phyloP scores from a whole-genome alignment of 2,113 vertebrate genomes.

The Mugil cephalus region DNA sequence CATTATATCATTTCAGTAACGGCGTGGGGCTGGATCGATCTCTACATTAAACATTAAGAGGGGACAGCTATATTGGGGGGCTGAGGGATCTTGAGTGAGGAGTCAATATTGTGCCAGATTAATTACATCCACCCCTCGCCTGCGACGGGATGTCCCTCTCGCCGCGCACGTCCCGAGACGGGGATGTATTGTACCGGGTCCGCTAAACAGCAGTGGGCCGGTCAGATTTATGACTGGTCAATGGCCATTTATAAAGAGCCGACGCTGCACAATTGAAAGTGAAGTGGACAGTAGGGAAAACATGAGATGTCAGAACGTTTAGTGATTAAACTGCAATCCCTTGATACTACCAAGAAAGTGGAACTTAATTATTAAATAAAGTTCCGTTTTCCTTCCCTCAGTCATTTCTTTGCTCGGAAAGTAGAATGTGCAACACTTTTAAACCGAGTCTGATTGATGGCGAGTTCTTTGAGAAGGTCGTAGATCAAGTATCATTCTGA shows the following conservation, averaged over 20 bases:
- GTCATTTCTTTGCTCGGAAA: not conserved
- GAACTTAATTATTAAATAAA: constrained; percentile 1
- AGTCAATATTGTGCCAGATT: constrained; percentile 84
- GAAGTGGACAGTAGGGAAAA: constrained; percentile 70
- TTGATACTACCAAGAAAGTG: not conserved
- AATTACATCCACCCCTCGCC: constrained; percentile 76
- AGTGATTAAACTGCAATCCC: constrained; percentile 22
- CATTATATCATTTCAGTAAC: constrained; percentile 83
- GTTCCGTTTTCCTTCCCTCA: not conserved
- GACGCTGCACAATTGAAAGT: constrained; percentile 65
- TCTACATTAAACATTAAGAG: constrained; percentile 85
- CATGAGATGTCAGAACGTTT: constrained; percentile 42
- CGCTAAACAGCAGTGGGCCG: constrained; percentile 42
- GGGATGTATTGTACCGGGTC: constrained; percentile 63
- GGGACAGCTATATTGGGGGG: constrained; percentile 80
- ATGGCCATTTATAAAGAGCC: constrained; percentile 76
- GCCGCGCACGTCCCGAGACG: constrained; percentile 60
- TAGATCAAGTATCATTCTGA: constrained; percentile 16
- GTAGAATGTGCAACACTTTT: too few species aligned
- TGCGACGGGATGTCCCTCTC: constrained; percentile 65
- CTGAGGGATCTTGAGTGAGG: constrained; percentile 69
- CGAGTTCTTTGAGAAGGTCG: not conserved
- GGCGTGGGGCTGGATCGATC: constrained; percentile 75
- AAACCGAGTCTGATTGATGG: too few species aligned
- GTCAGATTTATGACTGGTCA: constrained; percentile 72